These are phyloP conservation scores for Steromphala cineraria DNA, from an alignment of 2,888 invertebrate species.

Conservation along the genomic window DNA sequence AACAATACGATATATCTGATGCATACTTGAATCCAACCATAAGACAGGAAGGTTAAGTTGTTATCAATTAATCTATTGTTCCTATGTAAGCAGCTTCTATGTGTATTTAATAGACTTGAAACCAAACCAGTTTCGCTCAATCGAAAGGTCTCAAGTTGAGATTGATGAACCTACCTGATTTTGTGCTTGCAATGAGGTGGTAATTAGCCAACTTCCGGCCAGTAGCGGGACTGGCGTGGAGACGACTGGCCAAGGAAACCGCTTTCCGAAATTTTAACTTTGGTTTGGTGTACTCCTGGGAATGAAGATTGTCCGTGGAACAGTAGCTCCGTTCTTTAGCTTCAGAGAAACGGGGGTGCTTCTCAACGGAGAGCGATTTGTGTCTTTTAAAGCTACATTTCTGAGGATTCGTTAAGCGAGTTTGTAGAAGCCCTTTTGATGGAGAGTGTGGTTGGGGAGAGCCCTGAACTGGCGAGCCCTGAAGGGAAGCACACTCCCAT, in stretches of 20 bases:
- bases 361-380: conserved; percentile 64
- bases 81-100: too few species aligned
- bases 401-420: conserved; percentile 21
- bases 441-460: conserved; percentile 32
- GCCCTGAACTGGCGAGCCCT: conserved; percentile 42
- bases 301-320: conserved; percentile 71
- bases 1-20: too few species aligned
- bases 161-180: conserved; percentile 64
- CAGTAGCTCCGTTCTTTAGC: conserved; percentile 67
- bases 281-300: conserved; percentile 64
- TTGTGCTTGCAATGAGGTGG: conserved; percentile 69
- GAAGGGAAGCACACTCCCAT: conserved; percentile 51
- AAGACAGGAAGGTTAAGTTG: too few species aligned
- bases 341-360: conserved; percentile 64
- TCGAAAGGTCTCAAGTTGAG: too few species aligned
- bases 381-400: conserved; percentile 62
- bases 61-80: too few species aligned
- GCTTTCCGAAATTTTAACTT: conserved; percentile 70
- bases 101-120: too few species aligned
- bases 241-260: conserved; percentile 68
- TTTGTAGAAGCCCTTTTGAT: conserved; percentile 2
- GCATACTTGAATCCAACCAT: too few species aligned
- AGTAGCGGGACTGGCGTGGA: conserved; percentile 72
- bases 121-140: too few species aligned
- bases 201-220: conserved; percentile 72